Evolutionary conservation across 2,113 vertebrate species (phyloP).

Genomic region (Procapra przewalskii): DNA sequence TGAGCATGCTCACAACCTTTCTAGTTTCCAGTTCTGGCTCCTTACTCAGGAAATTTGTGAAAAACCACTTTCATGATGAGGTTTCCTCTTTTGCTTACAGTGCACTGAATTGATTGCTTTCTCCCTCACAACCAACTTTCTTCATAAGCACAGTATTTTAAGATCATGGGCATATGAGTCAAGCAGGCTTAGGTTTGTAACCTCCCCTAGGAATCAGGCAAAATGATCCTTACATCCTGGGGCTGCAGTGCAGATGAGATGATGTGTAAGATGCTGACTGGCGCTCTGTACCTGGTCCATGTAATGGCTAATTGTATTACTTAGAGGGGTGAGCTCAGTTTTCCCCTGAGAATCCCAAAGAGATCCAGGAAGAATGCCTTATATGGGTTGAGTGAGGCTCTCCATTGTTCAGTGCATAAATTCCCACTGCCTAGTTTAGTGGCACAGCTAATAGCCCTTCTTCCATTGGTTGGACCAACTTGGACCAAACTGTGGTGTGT

Average conservation of each 20-base stretch:
- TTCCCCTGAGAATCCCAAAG: neutral
- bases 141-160: neutral
- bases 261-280: neutral
- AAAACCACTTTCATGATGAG: neutral
- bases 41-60: neutral
- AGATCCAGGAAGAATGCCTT: neutral
- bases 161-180: neutral
- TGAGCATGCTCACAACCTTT: neutral
- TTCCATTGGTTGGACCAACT: neutral
- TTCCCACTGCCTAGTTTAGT: neutral
- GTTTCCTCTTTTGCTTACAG: neutral
- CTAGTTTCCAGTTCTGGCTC: neutral
- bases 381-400: neutral
- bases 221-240: neutral
- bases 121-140: neutral
- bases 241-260: neutral
- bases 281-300: rapidly evolving
- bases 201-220: neutral
- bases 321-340: neutral
- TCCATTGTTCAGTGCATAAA: neutral
- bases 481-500: neutral
- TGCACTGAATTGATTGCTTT: neutral
- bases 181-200: neutral
- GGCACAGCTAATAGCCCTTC: too few relatives aligned
- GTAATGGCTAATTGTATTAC: neutral